These are phyloP conservation scores for Tapera naevia DNA, from an alignment of 2,797 vertebrate species.

Conservation along the genomic window DNA sequence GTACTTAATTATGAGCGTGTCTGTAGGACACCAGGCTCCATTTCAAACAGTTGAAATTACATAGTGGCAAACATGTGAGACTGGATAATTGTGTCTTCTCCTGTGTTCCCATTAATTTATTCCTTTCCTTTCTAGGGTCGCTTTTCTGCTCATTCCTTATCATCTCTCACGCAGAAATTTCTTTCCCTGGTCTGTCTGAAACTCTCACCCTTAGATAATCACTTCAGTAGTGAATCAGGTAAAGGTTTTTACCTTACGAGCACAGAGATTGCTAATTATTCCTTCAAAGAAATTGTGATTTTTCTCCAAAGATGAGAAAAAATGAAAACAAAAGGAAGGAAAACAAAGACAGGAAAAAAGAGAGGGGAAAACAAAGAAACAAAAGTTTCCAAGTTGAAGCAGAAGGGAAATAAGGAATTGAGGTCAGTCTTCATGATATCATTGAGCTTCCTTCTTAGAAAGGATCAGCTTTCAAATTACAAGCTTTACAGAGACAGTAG, in stretches of 20 bases:
- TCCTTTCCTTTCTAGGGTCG: background rate
- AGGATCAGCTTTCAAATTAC: background rate
- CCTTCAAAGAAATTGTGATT: background rate
- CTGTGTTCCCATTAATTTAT: background rate
- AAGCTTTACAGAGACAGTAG: background rate
- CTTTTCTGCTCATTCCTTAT: background rate
- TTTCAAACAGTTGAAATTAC: conserved; percentile 4
- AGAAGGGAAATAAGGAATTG: background rate
- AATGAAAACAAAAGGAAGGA: background rate
- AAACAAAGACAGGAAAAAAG: background rate
- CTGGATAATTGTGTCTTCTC: background rate
- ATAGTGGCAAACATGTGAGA: background rate
- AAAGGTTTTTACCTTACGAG: background rate
- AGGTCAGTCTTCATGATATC: background rate
- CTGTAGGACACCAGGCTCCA: background rate
- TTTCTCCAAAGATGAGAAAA: background rate
- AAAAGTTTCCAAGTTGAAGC: background rate
- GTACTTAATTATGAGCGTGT: conserved; percentile 5
- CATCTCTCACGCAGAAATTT: background rate
- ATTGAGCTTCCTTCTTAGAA: background rate
- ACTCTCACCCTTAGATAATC: background rate
- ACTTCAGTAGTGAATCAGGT: background rate
- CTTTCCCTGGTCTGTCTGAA: background rate
- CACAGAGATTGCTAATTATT: background rate
- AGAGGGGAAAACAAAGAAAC: background rate